A percentile compares a stretch with the other conserved stretches of the same genome.
phyloP scores from a whole-genome alignment of 2,888 invertebrate genomes.

The Nineta flava region DNA sequence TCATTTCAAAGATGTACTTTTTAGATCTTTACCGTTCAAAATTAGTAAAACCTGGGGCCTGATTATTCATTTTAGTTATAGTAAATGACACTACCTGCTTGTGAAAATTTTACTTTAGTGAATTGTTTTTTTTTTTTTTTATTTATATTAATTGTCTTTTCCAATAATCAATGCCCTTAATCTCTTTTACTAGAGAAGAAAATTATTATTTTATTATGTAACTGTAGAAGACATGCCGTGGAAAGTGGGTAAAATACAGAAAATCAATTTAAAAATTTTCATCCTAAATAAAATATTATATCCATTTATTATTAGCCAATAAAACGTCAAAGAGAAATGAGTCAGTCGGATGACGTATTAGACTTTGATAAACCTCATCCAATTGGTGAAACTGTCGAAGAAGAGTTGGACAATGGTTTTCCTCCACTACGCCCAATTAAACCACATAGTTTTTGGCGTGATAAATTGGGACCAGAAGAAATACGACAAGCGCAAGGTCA shows the following conservation, averaged over 20 bases:
- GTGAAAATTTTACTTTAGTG: no score
- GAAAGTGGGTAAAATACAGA: constrained; percentile 4
- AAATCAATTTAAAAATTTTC: background rate
- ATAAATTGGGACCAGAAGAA: constrained; percentile 7
- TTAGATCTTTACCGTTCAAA: no score
- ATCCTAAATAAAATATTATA: background rate
- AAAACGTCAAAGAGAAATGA: background rate
- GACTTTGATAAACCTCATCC: constrained; percentile 4
- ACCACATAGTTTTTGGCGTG: constrained; percentile 10
- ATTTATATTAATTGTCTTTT: no score
- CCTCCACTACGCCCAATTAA: background rate
- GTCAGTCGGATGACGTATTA: constrained; percentile 2
- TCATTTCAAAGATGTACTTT: no score
- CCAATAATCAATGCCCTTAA: background rate
- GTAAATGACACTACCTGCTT: no score
- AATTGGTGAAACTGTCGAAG: constrained; percentile 3
- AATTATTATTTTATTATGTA: background rate
- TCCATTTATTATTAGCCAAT: background rate
- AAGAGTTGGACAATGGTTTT: constrained; percentile 2
- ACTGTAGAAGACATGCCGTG: constrained; percentile 3
- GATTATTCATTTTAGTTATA: no score
- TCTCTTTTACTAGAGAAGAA: background rate
- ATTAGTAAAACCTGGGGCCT: no score
- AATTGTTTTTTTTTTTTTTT: no score
- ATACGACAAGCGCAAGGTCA: constrained; percentile 8